phyloP scores from a whole-genome alignment of 2,113 vertebrate species.

The Calidris pugnax region DNA sequence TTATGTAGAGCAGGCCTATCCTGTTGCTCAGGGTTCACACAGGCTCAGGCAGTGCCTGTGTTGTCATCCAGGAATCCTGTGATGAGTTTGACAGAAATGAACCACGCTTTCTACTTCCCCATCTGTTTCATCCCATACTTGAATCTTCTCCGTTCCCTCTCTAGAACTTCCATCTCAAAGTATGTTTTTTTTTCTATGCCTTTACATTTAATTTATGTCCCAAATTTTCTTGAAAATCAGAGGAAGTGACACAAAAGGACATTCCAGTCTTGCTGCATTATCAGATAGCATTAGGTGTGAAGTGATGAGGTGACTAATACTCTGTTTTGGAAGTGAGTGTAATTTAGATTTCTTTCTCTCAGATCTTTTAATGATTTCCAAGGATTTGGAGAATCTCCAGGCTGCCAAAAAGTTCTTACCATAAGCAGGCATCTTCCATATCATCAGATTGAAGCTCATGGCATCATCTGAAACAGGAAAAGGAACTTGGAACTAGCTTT shows the following conservation, averaged over 20 bases:
- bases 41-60: neutral
- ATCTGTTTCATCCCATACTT: neutral
- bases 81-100: neutral
- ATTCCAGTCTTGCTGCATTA: neutral
- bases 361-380: neutral
- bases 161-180: neutral
- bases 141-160: neutral
- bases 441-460: neutral
- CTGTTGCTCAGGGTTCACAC: neutral
- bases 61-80: neutral
- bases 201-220: neutral
- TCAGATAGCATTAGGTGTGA: neutral
- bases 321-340: neutral
- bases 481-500: neutral
- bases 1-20: neutral
- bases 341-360: neutral
- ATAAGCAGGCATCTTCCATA: neutral
- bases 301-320: neutral
- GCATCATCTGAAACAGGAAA: neutral
- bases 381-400: neutral
- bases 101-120: neutral
- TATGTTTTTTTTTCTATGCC: neutral
- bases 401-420: neutral
- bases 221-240: neutral
- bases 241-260: neutral